Evolutionary conservation across 2,888 invertebrate genomes (phyloP), one percentile per base, ranked within the genome.

Genomic region (Eutolmus rufibarbis): DNA sequence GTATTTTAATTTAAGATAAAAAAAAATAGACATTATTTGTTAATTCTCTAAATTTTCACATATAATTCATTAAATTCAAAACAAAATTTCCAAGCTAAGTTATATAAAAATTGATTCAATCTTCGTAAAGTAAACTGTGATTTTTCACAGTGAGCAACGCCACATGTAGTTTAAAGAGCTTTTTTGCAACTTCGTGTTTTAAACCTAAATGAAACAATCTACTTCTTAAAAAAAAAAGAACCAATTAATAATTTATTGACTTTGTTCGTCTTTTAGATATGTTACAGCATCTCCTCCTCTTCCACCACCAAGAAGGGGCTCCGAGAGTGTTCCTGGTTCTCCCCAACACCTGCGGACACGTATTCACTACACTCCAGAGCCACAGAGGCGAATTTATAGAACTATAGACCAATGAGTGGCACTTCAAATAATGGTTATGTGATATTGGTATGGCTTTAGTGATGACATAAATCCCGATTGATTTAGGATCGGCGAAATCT

Each of bases 321-420:
- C 95, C 2, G 95, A 95, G 91, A 95, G 95, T 91, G 95, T 95
- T 87, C 95, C 96, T 31, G 95, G 95, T 76, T 95, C 95, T 85
- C 96, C 96, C 19, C 95, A 93, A 89, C 95, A 95, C 90, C 93
- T 95, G 87, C 94, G 95, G 89, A 94, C 95, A 19, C 94, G 95
- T 89, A 94, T 94, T 88, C 94, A 94, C 89, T 94, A 94, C 89
- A 94, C 94, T 74, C 94, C 94, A 28, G 94, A 94, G 91, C 94
- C 94, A 78, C 94, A 94, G 90, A 91, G 94, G 88, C 93, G 94
- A 89, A 92, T 94, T 89, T 94, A 93, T 90, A 93, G 93, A 85
- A 92, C 92, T 56, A 92, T 92, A 91, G 92, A 92, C 90, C 92
- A 92, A 92, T 92, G 92, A 92, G 92, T 92, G 89, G 92, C 92